These are phyloP conservation scores for Acrobasis consociella DNA, from an alignment of 2,888 invertebrate genomes.

Conservation along the genomic window DNA sequence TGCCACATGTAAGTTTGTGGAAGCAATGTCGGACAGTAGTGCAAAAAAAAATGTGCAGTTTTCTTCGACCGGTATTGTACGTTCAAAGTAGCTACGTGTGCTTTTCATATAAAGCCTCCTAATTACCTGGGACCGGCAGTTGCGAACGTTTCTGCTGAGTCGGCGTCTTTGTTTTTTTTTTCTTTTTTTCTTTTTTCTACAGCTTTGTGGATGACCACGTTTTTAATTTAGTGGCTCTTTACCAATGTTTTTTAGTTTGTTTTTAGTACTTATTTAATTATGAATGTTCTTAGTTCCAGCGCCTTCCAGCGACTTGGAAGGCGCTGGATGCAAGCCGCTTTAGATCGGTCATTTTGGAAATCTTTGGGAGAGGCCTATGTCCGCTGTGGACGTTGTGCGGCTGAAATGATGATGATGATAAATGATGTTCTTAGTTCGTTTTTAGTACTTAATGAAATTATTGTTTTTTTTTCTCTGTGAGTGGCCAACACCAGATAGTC, in stretches of 20 bases:
- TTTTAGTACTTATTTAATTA: too few species aligned
- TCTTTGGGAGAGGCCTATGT: too few species aligned
- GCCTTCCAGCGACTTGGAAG: too few species aligned
- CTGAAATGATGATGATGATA: too few species aligned
- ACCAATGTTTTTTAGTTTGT: background rate
- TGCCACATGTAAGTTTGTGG: too few species aligned
- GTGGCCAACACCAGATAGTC: too few species aligned
- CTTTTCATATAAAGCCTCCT: conserved; percentile 56
- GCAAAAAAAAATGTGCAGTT: conserved; percentile 7
- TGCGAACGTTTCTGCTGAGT: conserved; percentile 50
- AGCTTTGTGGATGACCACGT: conserved; percentile 1
- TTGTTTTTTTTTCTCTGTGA: too few species aligned
- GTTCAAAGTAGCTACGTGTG: conserved; percentile 54
- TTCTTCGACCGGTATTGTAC: conserved; percentile 44
- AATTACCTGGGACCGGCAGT: conserved; percentile 62
- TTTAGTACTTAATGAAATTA: too few species aligned
- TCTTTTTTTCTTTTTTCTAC: conserved; percentile 6
- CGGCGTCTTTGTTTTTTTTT: conserved; percentile 36
- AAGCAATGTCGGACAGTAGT: background rate
- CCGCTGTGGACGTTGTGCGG: too few species aligned
- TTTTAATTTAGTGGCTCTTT: background rate
- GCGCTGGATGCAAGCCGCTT: too few species aligned
- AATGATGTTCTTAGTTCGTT: background rate
- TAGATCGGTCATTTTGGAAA: too few species aligned
- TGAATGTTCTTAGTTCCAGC: too few species aligned